Percentiles rank a stretch among this genome's conserved stretches.
Evolutionary conservation across 2,888 invertebrate genomes (phyloP).

Genomic region (Aleiodes testaceus): DNA sequence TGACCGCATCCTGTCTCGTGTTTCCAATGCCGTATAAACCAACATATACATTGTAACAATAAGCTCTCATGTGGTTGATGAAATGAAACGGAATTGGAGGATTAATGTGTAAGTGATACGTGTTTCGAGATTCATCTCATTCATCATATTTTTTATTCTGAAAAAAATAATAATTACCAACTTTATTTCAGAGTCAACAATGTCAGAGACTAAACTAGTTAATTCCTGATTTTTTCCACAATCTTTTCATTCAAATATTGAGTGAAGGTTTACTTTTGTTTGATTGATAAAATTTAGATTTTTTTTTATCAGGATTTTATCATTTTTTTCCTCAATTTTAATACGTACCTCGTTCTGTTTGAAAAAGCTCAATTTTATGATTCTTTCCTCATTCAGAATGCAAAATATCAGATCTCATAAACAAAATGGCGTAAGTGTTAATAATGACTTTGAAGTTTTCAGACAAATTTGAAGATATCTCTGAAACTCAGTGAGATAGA

Average conservation of each 20-base stretch:
- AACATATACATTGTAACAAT: slow-evolving; percentile 28
- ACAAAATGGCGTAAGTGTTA: no score
- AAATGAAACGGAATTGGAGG: slow-evolving; percentile 23
- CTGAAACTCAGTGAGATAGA: no score
- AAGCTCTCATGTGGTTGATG: slow-evolving; percentile 19
- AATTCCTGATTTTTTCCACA: neutral
- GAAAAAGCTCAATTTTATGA: no score
- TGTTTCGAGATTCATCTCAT: slow-evolving; percentile 15
- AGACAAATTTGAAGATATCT: no score
- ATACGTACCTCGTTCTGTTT: no score
- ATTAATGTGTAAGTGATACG: slow-evolving; percentile 24
- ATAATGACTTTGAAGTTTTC: no score
- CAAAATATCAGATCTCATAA: no score
- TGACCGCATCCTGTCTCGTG: slow-evolving; percentile 69
- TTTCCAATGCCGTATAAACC: slow-evolving; percentile 27
- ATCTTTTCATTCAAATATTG: neutral
- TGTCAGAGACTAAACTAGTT: neutral
- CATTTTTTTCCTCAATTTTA: no score
- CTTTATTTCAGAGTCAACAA: slow-evolving; percentile 13
- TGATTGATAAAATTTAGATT: no score
- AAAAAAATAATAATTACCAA: neutral
- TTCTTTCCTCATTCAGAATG: no score
- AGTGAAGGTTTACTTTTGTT: no score
- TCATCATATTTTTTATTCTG: slow-evolving; percentile 7
- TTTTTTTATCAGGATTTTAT: no score